These are phyloP conservation scores for Chionoecetes opilio DNA, from an alignment of 1,140 invertebrate genomes.

Conservation along the genomic window DNA sequence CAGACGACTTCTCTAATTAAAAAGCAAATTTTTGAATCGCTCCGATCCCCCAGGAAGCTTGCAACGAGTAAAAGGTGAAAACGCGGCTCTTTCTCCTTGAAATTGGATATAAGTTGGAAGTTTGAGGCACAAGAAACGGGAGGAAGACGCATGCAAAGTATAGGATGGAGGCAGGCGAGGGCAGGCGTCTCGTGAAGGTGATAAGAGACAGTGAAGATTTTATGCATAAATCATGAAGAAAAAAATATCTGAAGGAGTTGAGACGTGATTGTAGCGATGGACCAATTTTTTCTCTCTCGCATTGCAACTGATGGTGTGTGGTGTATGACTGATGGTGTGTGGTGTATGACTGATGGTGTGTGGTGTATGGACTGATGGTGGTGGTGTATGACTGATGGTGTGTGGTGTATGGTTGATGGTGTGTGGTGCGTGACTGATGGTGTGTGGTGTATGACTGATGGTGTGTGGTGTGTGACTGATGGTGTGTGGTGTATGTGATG, in stretches of 20 bases:
- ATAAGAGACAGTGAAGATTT: constrained; percentile 3
- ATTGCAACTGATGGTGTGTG: neutral
- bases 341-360: neutral
- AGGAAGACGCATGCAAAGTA: neutral
- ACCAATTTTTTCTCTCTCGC: neutral
- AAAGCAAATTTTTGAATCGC: neutral
- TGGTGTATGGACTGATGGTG: no score
- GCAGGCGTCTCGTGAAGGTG: neutral
- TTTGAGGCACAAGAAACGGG: neutral
- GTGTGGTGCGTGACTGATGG: no score
- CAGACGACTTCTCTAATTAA: constrained; percentile 7
- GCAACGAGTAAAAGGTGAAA: neutral
- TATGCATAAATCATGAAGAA: neutral
- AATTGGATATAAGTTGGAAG: constrained; percentile 19
- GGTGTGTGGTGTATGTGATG: no score
- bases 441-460: no score
- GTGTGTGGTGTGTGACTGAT: no score
- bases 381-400: no score
- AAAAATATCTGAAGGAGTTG: constrained; percentile 3
- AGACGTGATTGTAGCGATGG: neutral
- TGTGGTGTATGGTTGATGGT: no score
- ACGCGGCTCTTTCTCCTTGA: neutral
- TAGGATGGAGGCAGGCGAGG: neutral
- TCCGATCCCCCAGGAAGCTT: neutral
- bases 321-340: neutral